Evolutionary conservation across 2,797 vertebrate genomes (phyloP), one percentile per base, ranked within the genome.

Genomic region (Neopelma chrysocephalum): DNA sequence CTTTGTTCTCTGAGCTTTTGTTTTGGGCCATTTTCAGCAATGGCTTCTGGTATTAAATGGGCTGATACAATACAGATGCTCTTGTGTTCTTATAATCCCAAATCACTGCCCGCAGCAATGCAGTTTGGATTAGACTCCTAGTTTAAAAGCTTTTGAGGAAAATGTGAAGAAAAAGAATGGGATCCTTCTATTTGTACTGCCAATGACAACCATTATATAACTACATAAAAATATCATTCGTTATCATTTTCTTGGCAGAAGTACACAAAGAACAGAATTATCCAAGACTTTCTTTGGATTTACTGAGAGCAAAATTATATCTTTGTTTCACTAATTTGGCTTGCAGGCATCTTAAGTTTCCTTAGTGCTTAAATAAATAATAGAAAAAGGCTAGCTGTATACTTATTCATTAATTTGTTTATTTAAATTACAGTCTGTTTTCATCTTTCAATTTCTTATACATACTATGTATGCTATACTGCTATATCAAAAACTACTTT

Each of bases 211-310:
- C 29, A 53, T 90, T 90, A 72, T 40, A 17, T 76, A 91, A 83
- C 78, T 89, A 84, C 51, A n/a, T 58, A 58, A 72, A 93, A 90
- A 83, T 91, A 79, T 93, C n/a, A 86, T 65, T 90, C 43, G 36
- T 91, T 90, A 84, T 90, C 83, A 66, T n/a, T 79, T 90, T 75
- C 69, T 62, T 89, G 83, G 48, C 53, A 97, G 71, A 87, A 47
- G n/a, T 79, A 84, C 34, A 94, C 23, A 84, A 94, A 66, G 45
- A 89, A 56, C 12, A 70, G 80, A 90, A 76, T 93, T 82, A 90
- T 84, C 53, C 25, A 32, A 73, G 82, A 40, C 4, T 84, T 69
- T 56, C 14, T 84, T 65, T 29, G 57, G 36, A 66, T 89, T 86
- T 93, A 87, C 25, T 71, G 45, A 54, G 20, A 76, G 6, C 7